Evolutionary conservation across 2,888 invertebrate species (phyloP).

Genomic region (Schizotus pectinicornis): DNA sequence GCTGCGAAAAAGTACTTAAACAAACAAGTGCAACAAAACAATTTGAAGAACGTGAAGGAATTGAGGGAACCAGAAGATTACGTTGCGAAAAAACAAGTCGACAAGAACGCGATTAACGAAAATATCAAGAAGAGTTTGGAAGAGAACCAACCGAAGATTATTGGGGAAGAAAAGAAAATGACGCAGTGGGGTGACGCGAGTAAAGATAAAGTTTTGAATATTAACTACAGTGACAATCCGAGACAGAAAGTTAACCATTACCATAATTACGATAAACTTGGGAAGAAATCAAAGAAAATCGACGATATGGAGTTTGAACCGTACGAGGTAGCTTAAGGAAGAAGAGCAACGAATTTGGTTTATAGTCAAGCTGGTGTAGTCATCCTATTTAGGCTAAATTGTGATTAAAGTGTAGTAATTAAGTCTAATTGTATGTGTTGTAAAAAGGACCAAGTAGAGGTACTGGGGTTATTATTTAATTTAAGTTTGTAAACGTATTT

Average conservation of each 20-base stretch:
- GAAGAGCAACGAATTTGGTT: slow-evolving; percentile 2
- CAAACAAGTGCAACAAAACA: slow-evolving; percentile 34
- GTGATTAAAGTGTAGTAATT: slow-evolving; percentile 9
- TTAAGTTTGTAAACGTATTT: too few relatives aligned
- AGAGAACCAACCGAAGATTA: slow-evolving; percentile 58
- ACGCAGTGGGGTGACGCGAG: slow-evolving; percentile 47
- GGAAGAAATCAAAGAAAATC: slow-evolving; percentile 66
- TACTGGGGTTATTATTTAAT: too few relatives aligned
- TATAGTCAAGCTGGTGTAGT: background rate
- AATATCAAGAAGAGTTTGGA: slow-evolving; percentile 41
- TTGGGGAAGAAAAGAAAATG: slow-evolving; percentile 59
- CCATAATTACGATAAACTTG: slow-evolving; percentile 63
- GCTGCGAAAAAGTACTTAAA: slow-evolving; percentile 63
- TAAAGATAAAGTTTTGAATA: slow-evolving; percentile 40
- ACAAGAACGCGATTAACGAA: slow-evolving; percentile 50
- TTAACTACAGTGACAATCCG: slow-evolving; percentile 41
- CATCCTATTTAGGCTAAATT: background rate
- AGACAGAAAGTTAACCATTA: slow-evolving; percentile 48
- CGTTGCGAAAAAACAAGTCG: slow-evolving; percentile 14
- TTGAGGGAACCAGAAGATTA: background rate
- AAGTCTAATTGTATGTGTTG: slow-evolving; percentile 1
- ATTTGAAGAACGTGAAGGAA: slow-evolving; percentile 27
- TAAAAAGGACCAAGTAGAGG: background rate
- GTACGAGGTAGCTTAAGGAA: slow-evolving; percentile 53
- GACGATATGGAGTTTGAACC: slow-evolving; percentile 85